Percentiles rank a stretch among this genome's conserved stretches.
Conservation (phyloP, 2,888 invertebrate genomes). For the Philereme transversata region DNA sequence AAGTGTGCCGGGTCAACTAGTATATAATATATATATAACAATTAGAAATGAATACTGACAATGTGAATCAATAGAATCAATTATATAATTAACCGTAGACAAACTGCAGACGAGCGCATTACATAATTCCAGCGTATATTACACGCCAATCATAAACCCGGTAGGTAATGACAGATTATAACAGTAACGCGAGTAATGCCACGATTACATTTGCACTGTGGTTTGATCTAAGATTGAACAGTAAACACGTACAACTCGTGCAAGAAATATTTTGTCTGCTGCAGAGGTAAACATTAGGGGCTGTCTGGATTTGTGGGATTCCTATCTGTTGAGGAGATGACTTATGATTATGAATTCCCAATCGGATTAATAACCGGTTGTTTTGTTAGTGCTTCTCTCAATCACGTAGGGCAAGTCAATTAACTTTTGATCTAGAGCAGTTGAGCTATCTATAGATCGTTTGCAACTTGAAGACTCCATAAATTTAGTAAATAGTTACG, state of each 20-base stretch:
- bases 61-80: background rate
- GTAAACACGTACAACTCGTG: conserved; percentile 24
- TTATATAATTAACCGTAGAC: conserved; percentile 7
- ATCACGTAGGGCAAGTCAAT: too few species aligned
- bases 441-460: too few species aligned
- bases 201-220: conserved; percentile 13
- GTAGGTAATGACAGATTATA: background rate
- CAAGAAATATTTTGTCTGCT: conserved; percentile 24
- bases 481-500: too few species aligned
- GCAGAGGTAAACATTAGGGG: conserved; percentile 21
- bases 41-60: too few species aligned
- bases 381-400: too few species aligned
- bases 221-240: conserved; percentile 25
- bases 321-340: conserved; percentile 4
- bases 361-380: too few species aligned
- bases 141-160: conserved; percentile 35
- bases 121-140: conserved; percentile 1
- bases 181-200: background rate
- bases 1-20: too few species aligned
- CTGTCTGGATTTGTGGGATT: conserved; percentile 17
- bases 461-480: too few species aligned
- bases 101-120: conserved; percentile 18
- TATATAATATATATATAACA: too few species aligned
- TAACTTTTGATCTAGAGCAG: too few species aligned
- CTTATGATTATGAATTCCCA: conserved; percentile 4